Evolutionary conservation across 2,113 vertebrate genomes (phyloP).

Genomic region (Urocitellus parryii): DNA sequence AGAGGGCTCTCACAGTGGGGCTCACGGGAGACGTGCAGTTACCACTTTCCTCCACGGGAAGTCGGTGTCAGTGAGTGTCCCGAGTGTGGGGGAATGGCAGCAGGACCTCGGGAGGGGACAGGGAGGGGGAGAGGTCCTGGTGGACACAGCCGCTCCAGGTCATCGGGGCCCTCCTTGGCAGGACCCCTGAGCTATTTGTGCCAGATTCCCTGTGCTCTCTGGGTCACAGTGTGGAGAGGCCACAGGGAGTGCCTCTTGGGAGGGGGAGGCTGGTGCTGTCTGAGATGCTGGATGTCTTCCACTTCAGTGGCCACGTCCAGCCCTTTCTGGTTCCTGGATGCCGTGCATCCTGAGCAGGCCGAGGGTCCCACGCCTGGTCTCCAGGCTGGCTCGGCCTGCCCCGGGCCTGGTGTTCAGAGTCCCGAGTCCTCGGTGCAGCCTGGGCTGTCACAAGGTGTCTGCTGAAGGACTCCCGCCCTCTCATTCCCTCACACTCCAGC

Average conservation of each 20-base stretch:
- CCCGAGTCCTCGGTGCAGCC: neutral
- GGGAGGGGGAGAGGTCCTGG: neutral
- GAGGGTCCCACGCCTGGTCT: neutral
- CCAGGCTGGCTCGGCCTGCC: neutral
- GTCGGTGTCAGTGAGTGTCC: neutral
- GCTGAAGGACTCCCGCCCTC: no score
- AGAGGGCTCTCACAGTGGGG: neutral
- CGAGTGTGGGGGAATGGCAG: neutral
- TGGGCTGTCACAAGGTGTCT: neutral
- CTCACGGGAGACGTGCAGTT: neutral
- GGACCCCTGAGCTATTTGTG: no score
- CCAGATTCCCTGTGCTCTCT: neutral
- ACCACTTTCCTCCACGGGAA: fast-evolving
- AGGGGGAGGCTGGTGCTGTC: neutral
- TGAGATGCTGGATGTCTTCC: neutral
- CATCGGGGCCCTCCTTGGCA: neutral
- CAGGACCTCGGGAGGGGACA: neutral
- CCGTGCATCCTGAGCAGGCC: neutral
- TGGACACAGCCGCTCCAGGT: no score
- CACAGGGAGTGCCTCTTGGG: neutral
- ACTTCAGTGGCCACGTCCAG: neutral
- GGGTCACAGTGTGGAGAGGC: neutral
- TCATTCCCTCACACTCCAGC: neutral
- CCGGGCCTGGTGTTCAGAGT: neutral
- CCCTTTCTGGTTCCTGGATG: neutral